Percentiles rank a stretch among this genome's conserved stretches.
These are phyloP conservation scores for Lynx canadensis DNA, from an alignment of 2,113 vertebrate genomes.

Conservation along the genomic window DNA sequence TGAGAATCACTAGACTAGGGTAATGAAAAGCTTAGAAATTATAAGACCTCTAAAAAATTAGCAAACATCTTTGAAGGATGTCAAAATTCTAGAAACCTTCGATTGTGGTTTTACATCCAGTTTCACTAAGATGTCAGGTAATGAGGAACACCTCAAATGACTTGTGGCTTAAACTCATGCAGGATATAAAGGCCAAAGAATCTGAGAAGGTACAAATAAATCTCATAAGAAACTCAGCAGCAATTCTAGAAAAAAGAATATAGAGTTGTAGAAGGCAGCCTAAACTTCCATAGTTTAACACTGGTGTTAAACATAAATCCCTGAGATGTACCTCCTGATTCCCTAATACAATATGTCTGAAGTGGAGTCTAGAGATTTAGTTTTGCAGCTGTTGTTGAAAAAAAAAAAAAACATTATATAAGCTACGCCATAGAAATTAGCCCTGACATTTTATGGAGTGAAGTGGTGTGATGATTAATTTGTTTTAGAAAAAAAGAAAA, in stretches of 20 bases:
- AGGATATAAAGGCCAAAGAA: neutral
- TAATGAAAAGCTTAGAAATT: neutral
- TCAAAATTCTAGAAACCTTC: neutral
- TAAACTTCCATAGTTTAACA: neutral
- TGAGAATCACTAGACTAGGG: neutral
- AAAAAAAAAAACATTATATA: neutral
- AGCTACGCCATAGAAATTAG: neutral
- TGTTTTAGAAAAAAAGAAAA: neutral
- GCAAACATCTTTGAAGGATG: neutral
- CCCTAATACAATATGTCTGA: neutral
- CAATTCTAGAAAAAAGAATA: neutral
- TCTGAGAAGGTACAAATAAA: neutral
- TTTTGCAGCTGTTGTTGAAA: neutral
- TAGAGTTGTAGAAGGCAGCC: neutral
- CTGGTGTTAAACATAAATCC: neutral
- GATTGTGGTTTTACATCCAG: neutral
- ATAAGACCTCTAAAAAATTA: neutral
- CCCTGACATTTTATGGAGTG: neutral
- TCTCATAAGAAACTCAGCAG: neutral
- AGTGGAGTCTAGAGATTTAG: neutral
- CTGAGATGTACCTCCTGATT: neutral
- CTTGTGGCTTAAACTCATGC: neutral
- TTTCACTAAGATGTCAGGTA: neutral
- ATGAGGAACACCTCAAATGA: accelerated
- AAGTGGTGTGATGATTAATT: neutral